Evolutionary conservation across 2,113 vertebrate genomes (phyloP).

Genomic region (Glareola pratincola): DNA sequence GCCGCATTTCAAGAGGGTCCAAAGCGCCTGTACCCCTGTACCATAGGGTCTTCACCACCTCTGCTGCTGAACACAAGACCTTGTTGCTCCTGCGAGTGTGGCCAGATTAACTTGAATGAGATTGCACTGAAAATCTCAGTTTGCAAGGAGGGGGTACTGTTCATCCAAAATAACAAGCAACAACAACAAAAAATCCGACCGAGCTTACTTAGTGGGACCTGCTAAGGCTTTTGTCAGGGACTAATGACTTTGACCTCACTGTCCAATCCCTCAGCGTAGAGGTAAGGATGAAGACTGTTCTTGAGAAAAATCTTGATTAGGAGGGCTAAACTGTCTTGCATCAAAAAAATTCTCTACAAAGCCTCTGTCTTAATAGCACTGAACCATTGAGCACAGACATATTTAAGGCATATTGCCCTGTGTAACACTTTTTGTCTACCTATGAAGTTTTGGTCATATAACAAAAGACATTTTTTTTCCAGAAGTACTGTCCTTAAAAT

Average conservation of each 20-base stretch:
- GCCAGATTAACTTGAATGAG: background rate
- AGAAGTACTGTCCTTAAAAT: background rate
- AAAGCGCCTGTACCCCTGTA: background rate
- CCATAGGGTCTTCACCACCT: background rate
- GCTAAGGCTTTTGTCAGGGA: slow-evolving; percentile 3
- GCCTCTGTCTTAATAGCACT: background rate
- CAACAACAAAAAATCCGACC: background rate
- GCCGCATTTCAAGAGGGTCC: background rate
- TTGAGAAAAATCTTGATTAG: background rate
- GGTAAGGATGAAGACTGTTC: background rate
- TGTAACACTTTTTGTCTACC: background rate
- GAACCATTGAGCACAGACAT: background rate
- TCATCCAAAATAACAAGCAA: background rate
- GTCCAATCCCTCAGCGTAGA: background rate
- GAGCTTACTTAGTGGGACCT: background rate
- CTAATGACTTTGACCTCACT: slow-evolving; percentile 28
- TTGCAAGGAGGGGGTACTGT: background rate
- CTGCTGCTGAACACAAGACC: background rate
- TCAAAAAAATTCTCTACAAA: background rate
- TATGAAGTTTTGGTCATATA: background rate
- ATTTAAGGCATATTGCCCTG: background rate
- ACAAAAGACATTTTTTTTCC: background rate
- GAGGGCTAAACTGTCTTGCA: background rate
- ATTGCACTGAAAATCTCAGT: background rate
- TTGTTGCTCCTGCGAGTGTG: background rate